Evolutionary conservation across 2,888 invertebrate species (phyloP), one percentile per base, ranked within the genome.

Genomic region (Acheta domesticus): DNA sequence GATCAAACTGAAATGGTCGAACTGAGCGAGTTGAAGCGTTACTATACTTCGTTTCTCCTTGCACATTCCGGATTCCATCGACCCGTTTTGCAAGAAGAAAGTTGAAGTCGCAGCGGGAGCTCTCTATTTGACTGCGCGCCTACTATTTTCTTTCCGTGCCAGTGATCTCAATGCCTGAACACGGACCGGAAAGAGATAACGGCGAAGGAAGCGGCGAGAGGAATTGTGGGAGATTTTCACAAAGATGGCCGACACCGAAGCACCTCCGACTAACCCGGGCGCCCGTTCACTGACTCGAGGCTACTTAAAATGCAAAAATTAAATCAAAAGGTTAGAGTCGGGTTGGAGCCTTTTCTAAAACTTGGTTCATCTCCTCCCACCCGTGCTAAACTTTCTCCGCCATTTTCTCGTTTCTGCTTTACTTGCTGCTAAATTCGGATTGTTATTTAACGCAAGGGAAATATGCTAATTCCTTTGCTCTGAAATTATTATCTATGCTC

Each of bases 151-250:
- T 62, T 62, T 62, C 62, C 62, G 62, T 19, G 62, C n/a, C 16
- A n/a, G 62, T 62, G 62, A 62, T 62, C 62, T 62, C 62, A 62
- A 62, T 62, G 62, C 62, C 62, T 62, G 62, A 62, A 62, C 62
- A 62, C 62, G n/a, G 62, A 62, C 62, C 62, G 62, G 62, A 62
- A 62, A 62, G 62, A 62, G 62, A 62, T 62, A 62, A 62, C 62
- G 62, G 62, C n/a, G 62, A 14, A 19, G 62, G 16, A 14, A n/a
- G 62, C 62, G 62, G 16, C 14, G 62, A n/a, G 14, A 62, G 62
- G 62, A 62, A 62, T 62, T 62, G 62, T 62, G 62, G 62, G 62
- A 62, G 62, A 62, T 62, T 62, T 62, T 62, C 62, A 62, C 62
- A 62, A 62, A 62, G 62, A 62, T 62, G 62, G 62, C 62, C 16